Evolutionary conservation across 2,797 vertebrate species (phyloP).

Genomic region (Clarias pachynema): DNA sequence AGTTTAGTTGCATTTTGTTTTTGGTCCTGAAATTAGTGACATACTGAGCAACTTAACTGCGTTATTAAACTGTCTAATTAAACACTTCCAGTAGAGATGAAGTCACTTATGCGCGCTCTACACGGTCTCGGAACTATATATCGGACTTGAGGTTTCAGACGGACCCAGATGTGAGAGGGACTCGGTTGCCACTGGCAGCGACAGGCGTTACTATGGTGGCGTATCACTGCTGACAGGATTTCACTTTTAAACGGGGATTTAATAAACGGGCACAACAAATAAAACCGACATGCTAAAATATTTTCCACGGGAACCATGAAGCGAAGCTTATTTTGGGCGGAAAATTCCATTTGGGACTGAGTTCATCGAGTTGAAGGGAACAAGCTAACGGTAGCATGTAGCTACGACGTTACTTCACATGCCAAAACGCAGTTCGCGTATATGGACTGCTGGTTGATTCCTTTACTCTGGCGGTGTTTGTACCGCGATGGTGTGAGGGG

Average conservation of each 20-base stretch:
- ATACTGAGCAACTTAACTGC: neutral
- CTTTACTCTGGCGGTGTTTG: neutral
- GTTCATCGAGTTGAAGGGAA: neutral
- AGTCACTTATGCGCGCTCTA: neutral
- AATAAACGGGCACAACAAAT: neutral
- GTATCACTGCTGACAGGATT: neutral
- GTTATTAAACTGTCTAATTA: no score
- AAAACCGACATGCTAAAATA: neutral
- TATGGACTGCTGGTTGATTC: neutral
- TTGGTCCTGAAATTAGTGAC: neutral
- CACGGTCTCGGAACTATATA: slow-evolving; percentile 35
- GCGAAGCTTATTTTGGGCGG: neutral
- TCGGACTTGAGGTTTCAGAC: neutral
- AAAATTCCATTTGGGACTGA: neutral
- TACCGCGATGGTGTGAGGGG: neutral
- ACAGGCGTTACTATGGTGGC: slow-evolving; percentile 20
- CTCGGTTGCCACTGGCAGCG: slow-evolving; percentile 47
- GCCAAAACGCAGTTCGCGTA: neutral
- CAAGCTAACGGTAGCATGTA: neutral
- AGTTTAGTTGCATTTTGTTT: neutral
- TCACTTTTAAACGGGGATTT: neutral
- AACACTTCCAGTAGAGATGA: neutral
- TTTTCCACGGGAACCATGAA: neutral
- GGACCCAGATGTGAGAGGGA: slow-evolving; percentile 4
- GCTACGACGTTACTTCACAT: neutral